Conservation (phyloP, 37 sponge, comb jelly and placozoan genomes). For the Halichondria panicea region DNA sequence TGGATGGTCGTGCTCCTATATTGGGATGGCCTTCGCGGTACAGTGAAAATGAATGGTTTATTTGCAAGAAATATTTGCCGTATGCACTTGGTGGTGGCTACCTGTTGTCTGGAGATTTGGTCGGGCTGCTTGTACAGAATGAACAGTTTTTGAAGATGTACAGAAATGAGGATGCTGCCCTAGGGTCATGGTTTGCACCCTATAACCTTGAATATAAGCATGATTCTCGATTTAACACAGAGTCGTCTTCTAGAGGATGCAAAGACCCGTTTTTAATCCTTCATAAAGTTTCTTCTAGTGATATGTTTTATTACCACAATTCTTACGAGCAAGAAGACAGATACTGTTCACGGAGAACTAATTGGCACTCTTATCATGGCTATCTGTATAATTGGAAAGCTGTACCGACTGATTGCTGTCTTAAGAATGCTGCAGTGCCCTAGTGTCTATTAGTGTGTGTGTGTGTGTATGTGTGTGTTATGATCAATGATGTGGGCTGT, state of each 20-base stretch:
- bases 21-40: neutral
- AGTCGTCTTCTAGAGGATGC: constrained; percentile 13
- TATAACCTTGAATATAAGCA: constrained; percentile 32
- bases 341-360: constrained; percentile 7
- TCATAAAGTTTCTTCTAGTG: constrained; percentile 9
- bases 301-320: neutral
- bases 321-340: neutral
- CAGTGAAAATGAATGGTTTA: constrained; percentile 22
- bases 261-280: constrained; percentile 12
- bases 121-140: constrained; percentile 19
- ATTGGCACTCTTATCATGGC: neutral
- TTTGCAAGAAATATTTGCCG: constrained; percentile 45
- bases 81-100: constrained; percentile 55
- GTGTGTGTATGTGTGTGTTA: too few species aligned
- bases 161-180: constrained; percentile 47
- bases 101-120: constrained; percentile 24
- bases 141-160: constrained; percentile 15
- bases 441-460: neutral
- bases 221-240: constrained; percentile 47
- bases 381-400: constrained; percentile 41
- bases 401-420: constrained; percentile 15
- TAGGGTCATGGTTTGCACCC: constrained; percentile 56
- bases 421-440: neutral
- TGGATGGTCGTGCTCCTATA: neutral
- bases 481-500: too few species aligned